Conservation (phyloP, 2,888 invertebrate species). For the Cybosia mesomella region DNA sequence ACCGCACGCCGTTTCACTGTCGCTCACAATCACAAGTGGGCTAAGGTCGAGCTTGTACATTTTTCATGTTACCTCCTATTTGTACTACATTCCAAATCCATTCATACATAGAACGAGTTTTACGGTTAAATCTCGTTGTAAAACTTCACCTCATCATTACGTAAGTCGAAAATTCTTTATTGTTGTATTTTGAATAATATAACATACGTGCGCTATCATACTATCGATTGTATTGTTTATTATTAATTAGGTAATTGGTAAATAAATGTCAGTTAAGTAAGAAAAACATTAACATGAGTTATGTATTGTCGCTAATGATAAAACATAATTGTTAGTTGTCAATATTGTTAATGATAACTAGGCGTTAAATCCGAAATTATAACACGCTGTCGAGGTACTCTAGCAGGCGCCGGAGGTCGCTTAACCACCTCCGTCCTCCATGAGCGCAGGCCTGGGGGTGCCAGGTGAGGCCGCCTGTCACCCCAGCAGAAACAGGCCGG, state of each 20-base stretch:
- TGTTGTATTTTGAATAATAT: not conserved
- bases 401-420: too few relatives aligned
- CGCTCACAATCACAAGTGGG: conserved; percentile 72
- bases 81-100: conserved; percentile 51
- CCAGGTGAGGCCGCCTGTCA: too few relatives aligned
- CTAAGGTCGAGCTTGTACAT: conserved; percentile 79
- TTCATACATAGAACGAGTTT: conserved; percentile 51
- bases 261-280: not conserved
- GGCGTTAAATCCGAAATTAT: too few relatives aligned
- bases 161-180: conserved; percentile 20
- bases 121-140: conserved; percentile 50
- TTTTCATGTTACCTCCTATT: conserved; percentile 63
- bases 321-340: not conserved
- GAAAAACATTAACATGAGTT: not conserved
- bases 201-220: not conserved
- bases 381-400: too few relatives aligned
- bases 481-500: too few relatives aligned
- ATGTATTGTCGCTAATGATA: not conserved
- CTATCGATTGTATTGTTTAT: not conserved
- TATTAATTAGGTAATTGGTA: too few relatives aligned
- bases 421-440: too few relatives aligned
- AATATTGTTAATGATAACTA: not conserved
- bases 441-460: too few relatives aligned
- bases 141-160: conserved; percentile 39
- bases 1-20: conserved; percentile 44